phyloP scores from a whole-genome alignment of 2,113 vertebrate species.

The Edolisoma coerulescens region DNA sequence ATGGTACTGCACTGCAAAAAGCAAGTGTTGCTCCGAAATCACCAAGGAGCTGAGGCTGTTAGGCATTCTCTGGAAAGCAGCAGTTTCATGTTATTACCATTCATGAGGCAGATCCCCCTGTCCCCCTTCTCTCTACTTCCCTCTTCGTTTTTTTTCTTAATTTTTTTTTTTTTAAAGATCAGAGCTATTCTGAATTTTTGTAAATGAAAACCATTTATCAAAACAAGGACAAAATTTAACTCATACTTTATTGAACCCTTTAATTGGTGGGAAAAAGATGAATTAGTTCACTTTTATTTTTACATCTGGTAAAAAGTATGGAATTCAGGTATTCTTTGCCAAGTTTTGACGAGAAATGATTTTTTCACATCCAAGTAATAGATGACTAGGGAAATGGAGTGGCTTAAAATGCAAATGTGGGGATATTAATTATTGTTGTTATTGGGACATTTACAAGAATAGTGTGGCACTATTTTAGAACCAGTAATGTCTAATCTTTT shows the following conservation, averaged over 20 bases:
- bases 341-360: constrained; percentile 49
- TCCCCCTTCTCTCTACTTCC: neutral
- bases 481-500: constrained; percentile 17
- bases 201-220: constrained; percentile 18
- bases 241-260: neutral
- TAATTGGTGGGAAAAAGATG: neutral
- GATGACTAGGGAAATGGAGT: constrained; percentile 40
- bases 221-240: constrained; percentile 15
- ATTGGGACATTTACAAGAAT: constrained; percentile 26
- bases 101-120: neutral
- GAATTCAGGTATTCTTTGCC: constrained; percentile 44
- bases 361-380: constrained; percentile 24
- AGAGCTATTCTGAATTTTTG: neutral
- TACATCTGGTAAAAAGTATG: constrained; percentile 59
- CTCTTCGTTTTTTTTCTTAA: too few species aligned
- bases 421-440: constrained; percentile 53
- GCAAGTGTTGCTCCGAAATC: neutral
- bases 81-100: neutral
- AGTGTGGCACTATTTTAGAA: constrained; percentile 10
- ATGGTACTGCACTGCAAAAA: accelerated
- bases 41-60: neutral
- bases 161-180: neutral
- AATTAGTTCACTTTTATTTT: constrained; percentile 34
- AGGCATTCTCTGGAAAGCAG: neutral
- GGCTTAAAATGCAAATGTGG: constrained; percentile 56